These are phyloP conservation scores for Mormoops blainvillei DNA, from an alignment of 2,113 vertebrate genomes.

Conservation along the genomic window DNA sequence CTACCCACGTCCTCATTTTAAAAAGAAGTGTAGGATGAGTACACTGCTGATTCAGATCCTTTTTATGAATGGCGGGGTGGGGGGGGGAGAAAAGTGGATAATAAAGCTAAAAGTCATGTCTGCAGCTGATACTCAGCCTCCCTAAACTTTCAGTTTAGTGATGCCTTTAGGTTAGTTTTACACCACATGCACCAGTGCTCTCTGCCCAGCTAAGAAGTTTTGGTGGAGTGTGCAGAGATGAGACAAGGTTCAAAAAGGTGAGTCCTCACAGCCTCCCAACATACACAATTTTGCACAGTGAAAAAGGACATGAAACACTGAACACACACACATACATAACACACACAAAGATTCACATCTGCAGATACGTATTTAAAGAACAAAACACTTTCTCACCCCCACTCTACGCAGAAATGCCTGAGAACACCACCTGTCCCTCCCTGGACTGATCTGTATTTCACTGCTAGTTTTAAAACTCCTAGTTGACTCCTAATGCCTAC, in stretches of 20 bases:
- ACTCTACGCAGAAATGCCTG: background rate
- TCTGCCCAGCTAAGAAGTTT: slow-evolving; percentile 12
- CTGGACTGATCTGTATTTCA: background rate
- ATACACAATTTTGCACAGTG: background rate
- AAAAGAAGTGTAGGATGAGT: slow-evolving; percentile 56
- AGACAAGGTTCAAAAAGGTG: background rate
- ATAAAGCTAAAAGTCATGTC: slow-evolving; percentile 12
- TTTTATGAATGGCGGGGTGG: slow-evolving; percentile 42
- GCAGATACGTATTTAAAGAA: background rate
- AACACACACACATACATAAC: background rate
- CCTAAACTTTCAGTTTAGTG: background rate
- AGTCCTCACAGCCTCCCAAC: background rate
- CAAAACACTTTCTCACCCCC: background rate
- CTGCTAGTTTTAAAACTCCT: background rate
- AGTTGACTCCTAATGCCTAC: background rate
- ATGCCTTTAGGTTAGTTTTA: background rate
- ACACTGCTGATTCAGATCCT: slow-evolving; percentile 58
- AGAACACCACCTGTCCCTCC: background rate
- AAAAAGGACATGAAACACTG: slow-evolving; percentile 22
- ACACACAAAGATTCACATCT: background rate
- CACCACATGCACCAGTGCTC: background rate
- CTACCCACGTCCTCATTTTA: slow-evolving; percentile 51
- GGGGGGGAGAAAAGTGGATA: background rate
- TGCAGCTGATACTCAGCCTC: slow-evolving; percentile 1
- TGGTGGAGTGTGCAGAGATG: background rate